Percentiles rank a stretch among this genome's conserved stretches.
Evolutionary conservation across 2,888 invertebrate genomes (phyloP).

Genomic region (Rhagonycha lutea): DNA sequence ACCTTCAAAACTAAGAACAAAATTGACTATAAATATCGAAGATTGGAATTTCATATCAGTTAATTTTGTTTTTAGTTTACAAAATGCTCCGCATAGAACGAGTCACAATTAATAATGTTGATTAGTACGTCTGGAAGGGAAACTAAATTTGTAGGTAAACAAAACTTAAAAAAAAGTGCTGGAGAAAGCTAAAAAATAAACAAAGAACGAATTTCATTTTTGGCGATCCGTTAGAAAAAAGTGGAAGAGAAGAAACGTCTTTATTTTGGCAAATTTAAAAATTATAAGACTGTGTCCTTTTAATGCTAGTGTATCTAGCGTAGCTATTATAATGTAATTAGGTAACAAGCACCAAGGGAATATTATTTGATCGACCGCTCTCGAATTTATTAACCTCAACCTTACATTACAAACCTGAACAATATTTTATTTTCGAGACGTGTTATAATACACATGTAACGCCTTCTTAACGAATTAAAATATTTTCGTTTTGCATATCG

Average conservation of each 20-base stretch:
- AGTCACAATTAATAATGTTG: no score
- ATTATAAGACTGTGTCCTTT: constrained; percentile 19
- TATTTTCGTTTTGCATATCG: constrained; percentile 51
- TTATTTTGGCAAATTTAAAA: neutral
- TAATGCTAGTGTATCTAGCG: constrained; percentile 19
- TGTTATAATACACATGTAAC: constrained; percentile 49
- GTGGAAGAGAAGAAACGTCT: neutral
- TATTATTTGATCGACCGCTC: constrained; percentile 28
- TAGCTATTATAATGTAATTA: constrained; percentile 33
- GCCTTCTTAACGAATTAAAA: constrained; percentile 52
- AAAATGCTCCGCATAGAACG: no score
- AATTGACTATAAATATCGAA: no score
- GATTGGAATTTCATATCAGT: no score
- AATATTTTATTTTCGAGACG: constrained; percentile 49
- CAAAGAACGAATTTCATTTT: neutral
- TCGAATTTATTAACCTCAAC: constrained; percentile 30
- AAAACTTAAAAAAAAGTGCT: neutral
- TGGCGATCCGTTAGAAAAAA: neutral
- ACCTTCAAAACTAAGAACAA: no score
- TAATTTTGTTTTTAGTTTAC: no score
- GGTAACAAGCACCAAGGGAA: constrained; percentile 23
- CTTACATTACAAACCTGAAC: constrained; percentile 39
- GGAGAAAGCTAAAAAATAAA: neutral
- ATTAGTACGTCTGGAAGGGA: neutral
- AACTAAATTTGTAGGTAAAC: neutral